Conservation (phyloP, 2,113 vertebrate species). For the pig (Sus scrofa) region DNA sequence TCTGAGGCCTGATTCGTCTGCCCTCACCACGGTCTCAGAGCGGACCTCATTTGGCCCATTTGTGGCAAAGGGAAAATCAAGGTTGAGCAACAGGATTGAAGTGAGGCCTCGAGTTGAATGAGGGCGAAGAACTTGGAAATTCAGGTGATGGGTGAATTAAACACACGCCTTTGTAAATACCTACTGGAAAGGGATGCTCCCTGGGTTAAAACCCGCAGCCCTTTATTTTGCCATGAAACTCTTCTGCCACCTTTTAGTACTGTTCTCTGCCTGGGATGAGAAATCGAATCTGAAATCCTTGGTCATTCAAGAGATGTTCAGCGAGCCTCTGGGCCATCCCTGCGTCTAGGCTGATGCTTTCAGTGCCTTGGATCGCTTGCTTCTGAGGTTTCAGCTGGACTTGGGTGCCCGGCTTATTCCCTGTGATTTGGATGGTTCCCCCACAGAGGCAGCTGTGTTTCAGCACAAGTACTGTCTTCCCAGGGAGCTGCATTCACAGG, state of each 20-base stretch:
- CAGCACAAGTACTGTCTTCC: not conserved
- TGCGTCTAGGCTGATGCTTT: not conserved
- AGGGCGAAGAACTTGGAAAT: not conserved
- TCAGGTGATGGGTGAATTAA: accelerated
- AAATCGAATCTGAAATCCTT: not conserved
- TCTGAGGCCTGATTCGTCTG: not conserved
- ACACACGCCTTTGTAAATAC: not conserved
- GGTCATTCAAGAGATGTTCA: not conserved
- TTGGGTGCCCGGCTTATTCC: not conserved
- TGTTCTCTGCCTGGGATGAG: not conserved
- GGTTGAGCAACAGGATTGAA: not conserved
- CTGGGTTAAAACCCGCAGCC: not conserved
- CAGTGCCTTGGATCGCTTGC: not conserved
- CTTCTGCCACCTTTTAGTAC: not conserved
- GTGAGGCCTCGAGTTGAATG: not conserved
- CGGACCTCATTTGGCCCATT: not conserved
- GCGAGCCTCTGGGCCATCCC: accelerated
- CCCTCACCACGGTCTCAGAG: not conserved
- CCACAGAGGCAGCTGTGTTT: not conserved
- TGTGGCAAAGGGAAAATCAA: not conserved
- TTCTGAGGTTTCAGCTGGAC: not conserved
- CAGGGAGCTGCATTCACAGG: not conserved
- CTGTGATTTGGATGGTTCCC: not conserved
- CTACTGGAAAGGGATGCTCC: not conserved
- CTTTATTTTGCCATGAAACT: not conserved